These are phyloP conservation scores for Gallinago stenura DNA, from an alignment of 2,797 vertebrate species.

Conservation along the genomic window DNA sequence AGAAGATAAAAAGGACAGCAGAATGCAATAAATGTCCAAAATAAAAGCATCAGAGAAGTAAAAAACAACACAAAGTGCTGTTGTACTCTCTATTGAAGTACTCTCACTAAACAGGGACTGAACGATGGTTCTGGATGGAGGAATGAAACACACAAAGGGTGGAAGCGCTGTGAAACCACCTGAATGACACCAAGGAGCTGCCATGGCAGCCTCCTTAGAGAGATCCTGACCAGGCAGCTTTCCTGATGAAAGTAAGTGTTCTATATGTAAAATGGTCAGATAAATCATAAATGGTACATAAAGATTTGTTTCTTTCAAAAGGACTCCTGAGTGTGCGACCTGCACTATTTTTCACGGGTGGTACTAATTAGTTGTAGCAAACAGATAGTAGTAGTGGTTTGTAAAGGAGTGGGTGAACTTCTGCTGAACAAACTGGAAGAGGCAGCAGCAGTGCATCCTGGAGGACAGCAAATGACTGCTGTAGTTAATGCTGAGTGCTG, in stretches of 20 bases:
- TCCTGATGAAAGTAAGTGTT: conserved; percentile 14
- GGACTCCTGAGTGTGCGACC: background rate
- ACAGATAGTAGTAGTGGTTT: background rate
- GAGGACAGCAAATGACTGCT: background rate
- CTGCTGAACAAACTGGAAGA: background rate
- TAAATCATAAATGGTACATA: background rate
- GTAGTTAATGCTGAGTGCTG: background rate
- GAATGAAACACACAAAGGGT: conserved; percentile 6
- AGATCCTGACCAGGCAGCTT: conserved; percentile 4
- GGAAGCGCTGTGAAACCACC: background rate
- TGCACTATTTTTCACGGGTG: background rate
- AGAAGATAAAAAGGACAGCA: background rate
- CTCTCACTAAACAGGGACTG: background rate
- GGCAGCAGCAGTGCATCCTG: background rate
- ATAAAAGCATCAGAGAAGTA: conserved; percentile 1
- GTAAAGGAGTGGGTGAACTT: background rate
- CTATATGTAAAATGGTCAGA: background rate
- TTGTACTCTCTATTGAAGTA: background rate
- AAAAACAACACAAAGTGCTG: background rate
- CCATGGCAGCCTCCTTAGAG: conserved; percentile 29
- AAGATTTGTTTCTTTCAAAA: background rate
- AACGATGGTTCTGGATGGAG: background rate
- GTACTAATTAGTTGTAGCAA: background rate
- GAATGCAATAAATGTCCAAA: background rate
- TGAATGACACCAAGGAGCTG: background rate